A percentile compares a stretch with the other conserved stretches of the same genome.
phyloP scores from a whole-genome alignment of 2,113 vertebrate genomes.

The Dipodomys stephensi region DNA sequence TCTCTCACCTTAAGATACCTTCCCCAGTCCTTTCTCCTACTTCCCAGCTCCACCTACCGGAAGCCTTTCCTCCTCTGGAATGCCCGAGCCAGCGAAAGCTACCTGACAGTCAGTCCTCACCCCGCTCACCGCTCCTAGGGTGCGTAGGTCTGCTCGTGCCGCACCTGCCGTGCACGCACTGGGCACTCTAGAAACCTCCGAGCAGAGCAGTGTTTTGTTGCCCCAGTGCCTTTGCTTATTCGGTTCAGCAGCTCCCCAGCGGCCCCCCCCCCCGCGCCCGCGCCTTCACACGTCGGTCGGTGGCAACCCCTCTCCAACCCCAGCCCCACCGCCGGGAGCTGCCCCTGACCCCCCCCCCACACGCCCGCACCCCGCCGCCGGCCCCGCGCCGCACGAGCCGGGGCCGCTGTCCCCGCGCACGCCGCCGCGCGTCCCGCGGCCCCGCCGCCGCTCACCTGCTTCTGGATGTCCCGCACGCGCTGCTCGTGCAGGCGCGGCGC shows the following conservation, averaged over 20 bases:
- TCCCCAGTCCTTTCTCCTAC: neutral
- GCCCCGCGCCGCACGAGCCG: too few species aligned
- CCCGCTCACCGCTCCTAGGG: neutral
- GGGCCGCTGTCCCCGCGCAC: too few species aligned
- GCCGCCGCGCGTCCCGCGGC: conserved; percentile 74
- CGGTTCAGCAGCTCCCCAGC: neutral
- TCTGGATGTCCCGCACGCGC: conserved; percentile 94
- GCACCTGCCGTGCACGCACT: neutral
- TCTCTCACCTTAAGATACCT: neutral
- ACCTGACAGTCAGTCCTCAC: neutral
- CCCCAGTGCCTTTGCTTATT: neutral
- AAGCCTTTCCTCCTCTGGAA: neutral
- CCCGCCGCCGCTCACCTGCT: conserved; percentile 92
- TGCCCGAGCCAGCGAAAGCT: neutral
- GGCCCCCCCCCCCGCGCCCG: neutral
- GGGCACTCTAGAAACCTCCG: neutral
- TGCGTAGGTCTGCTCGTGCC: too few species aligned
- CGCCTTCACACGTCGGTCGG: neutral
- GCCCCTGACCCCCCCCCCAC: too few species aligned
- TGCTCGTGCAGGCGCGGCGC: conserved; percentile 94
- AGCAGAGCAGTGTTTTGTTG: neutral
- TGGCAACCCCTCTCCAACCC: neutral
- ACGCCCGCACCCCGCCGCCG: too few species aligned
- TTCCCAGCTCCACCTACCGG: conserved; percentile 1
- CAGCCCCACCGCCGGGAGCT: neutral